These are phyloP conservation scores for Sialia sialis DNA, from an alignment of 2,113 vertebrate genomes.

Conservation along the genomic window DNA sequence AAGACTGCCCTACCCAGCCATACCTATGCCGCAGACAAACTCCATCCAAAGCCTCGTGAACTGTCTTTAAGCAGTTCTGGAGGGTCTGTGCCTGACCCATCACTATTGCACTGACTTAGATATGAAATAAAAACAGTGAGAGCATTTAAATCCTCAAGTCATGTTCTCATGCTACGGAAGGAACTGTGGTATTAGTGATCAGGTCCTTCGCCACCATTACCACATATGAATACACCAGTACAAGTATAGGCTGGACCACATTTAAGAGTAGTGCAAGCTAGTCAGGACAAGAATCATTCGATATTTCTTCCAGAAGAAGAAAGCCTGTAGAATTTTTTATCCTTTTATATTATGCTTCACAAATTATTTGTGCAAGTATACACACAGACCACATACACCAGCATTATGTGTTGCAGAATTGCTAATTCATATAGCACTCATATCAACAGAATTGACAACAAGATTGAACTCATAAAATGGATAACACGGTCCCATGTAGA, in stretches of 20 bases:
- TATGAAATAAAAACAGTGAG: background rate
- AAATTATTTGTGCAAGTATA: background rate
- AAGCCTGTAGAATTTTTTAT: background rate
- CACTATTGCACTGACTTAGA: accelerated
- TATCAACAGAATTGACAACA: background rate
- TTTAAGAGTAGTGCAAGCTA: background rate
- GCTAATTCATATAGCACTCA: background rate
- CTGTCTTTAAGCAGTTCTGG: background rate
- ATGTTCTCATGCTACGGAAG: background rate
- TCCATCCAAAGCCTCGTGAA: accelerated
- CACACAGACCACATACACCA: background rate
- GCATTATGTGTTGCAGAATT: background rate
- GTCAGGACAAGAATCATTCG: background rate
- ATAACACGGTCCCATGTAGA: background rate
- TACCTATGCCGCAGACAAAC: background rate
- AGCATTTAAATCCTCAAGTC: background rate
- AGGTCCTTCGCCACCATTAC: background rate
- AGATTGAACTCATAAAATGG: background rate
- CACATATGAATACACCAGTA: background rate
- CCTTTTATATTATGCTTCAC: background rate
- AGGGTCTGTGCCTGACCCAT: background rate
- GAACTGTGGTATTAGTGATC: background rate
- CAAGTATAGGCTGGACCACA: background rate
- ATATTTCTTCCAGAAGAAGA: background rate
- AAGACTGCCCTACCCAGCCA: background rate